A percentile compares a stretch with the other conserved stretches of the same genome.
Evolutionary conservation across 2,113 vertebrate species (phyloP).

Genomic region (Pimephales promelas): DNA sequence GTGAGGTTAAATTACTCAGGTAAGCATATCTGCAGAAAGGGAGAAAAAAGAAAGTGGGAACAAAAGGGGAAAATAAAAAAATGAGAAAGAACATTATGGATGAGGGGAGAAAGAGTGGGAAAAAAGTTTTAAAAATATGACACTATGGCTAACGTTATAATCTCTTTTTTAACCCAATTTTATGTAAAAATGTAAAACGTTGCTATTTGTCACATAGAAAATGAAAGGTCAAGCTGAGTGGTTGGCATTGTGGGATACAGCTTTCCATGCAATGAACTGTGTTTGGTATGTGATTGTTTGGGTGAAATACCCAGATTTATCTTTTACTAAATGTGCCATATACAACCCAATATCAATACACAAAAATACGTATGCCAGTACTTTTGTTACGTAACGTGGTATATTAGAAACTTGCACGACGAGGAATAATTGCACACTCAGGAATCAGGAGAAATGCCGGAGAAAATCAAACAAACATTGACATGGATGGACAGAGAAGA

Average conservation of each 20-base stretch:
- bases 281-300: neutral
- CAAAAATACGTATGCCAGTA: too few relatives aligned
- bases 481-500: too few relatives aligned
- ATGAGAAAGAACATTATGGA: neutral
- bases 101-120: neutral
- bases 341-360: neutral
- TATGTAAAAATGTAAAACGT: neutral
- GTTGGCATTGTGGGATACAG: constrained; percentile 3
- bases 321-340: neutral
- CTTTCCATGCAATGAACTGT: neutral
- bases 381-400: too few relatives aligned
- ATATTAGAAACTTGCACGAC: too few relatives aligned
- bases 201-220: neutral
- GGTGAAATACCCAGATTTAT: neutral
- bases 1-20: neutral
- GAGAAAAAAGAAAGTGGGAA: neutral
- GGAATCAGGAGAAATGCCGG: too few relatives aligned
- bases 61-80: neutral
- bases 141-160: neutral
- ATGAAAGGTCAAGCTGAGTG: constrained; percentile 2
- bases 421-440: too few relatives aligned
- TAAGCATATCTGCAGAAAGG: neutral
- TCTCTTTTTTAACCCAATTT: neutral
- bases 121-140: neutral
- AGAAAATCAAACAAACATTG: too few relatives aligned